Evolutionary conservation across 2,797 vertebrate species (phyloP).

Genomic region (Oryzias sinensis): DNA sequence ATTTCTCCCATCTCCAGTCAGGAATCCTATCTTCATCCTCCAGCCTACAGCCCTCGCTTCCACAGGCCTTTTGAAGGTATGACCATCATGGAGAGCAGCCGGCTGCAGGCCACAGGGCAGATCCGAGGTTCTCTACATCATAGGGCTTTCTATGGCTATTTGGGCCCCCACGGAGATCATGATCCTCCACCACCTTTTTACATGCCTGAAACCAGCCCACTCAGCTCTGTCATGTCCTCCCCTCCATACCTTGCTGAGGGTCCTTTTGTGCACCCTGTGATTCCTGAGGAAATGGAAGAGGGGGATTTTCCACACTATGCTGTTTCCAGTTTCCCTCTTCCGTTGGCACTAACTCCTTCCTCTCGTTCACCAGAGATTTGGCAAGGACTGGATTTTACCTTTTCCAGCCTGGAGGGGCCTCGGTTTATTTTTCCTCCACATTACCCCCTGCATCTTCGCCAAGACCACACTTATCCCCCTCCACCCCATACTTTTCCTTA

Average conservation of each 20-base stretch:
- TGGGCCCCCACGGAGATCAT: constrained; percentile 85
- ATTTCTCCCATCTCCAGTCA: constrained; percentile 96
- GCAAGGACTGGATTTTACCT: constrained; percentile 92
- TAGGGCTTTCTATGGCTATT: constrained; percentile 93
- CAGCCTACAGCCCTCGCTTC: constrained; percentile 97
- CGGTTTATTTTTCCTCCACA: constrained; percentile 91
- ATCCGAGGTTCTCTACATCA: constrained; percentile 87
- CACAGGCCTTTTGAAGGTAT: constrained; percentile 92
- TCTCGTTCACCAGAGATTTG: constrained; percentile 93
- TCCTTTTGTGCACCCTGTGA: constrained; percentile 90
- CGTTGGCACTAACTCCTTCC: constrained; percentile 89
- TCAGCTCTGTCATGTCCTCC: constrained; percentile 97
- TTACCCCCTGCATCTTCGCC: constrained; percentile 85
- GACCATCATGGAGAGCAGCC: constrained; percentile 85
- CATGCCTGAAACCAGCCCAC: constrained; percentile 95
- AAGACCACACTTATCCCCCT: constrained; percentile 85
- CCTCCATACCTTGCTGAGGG: constrained; percentile 90
- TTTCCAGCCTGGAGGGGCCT: constrained; percentile 89
- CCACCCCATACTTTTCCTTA: constrained; percentile 87
- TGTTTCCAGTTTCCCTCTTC: constrained; percentile 91
- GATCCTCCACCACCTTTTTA: constrained; percentile 92
- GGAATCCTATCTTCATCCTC: constrained; percentile 95
- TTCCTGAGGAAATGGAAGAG: constrained; percentile 95
- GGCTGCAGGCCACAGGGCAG: constrained; percentile 91
- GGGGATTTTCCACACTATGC: constrained; percentile 82